A percentile compares a stretch with the other conserved stretches of the same genome.
Evolutionary conservation across 2,113 vertebrate species (phyloP).

Genomic region (Oncorhynchus nerka): DNA sequence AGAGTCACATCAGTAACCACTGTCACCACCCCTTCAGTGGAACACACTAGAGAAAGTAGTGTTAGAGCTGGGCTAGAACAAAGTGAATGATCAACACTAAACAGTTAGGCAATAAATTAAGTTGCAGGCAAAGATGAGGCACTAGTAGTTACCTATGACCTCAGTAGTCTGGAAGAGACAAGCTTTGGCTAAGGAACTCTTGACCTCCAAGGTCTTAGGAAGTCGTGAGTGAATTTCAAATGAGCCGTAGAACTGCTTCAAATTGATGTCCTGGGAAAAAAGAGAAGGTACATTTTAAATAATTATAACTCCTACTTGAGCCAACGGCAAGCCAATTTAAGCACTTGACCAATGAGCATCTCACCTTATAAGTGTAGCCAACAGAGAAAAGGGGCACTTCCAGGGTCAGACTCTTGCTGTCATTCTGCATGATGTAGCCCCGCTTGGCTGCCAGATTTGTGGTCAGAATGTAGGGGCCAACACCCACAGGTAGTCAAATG

Average conservation of each 20-base stretch:
- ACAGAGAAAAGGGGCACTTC: constrained; percentile 57
- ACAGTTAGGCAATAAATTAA: too few species aligned
- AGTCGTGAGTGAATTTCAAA: constrained; percentile 52
- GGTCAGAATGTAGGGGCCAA: constrained; percentile 45
- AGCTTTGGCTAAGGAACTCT: constrained; percentile 24
- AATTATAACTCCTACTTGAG: background rate
- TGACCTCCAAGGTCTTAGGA: constrained; percentile 8
- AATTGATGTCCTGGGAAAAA: constrained; percentile 34
- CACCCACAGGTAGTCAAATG: constrained; percentile 44
- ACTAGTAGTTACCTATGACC: constrained; percentile 53
- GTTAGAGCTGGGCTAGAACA: background rate
- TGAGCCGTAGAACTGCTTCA: constrained; percentile 47
- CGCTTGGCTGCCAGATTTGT: constrained; percentile 46
- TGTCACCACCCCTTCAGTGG: constrained; percentile 63
- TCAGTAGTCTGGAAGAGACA: constrained; percentile 51
- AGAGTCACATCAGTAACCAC: constrained; percentile 55
- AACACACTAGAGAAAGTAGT: constrained; percentile 59
- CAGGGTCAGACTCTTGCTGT: constrained; percentile 47
- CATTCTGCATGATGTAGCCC: constrained; percentile 58
- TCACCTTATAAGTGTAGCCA: constrained; percentile 60
- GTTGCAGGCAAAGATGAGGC: too few species aligned
- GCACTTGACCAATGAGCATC: background rate
- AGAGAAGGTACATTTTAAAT: background rate
- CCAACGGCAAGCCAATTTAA: background rate
- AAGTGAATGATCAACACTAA: too few species aligned